A percentile compares a stretch with the other conserved stretches of the same genome.
These are phyloP conservation scores for Drosophila pseudoananassae DNA, from an alignment of 1,140 invertebrate genomes.

Conservation along the genomic window DNA sequence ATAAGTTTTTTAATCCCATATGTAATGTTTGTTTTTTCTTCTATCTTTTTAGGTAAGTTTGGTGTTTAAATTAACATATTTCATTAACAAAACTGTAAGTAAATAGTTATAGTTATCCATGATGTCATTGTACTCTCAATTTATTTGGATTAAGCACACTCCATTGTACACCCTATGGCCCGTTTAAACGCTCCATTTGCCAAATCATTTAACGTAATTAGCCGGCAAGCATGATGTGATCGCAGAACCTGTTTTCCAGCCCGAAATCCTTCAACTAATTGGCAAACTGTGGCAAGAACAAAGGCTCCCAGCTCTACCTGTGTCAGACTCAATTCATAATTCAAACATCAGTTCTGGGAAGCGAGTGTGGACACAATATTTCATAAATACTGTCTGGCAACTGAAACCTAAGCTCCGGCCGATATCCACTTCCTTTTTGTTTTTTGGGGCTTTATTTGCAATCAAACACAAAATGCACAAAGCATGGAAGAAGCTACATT, in stretches of 20 bases:
- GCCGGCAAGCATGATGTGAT: slow-evolving; percentile 19
- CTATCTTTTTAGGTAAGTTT: slow-evolving; percentile 61
- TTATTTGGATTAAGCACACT: slow-evolving; percentile 19
- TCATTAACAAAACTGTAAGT: slow-evolving; percentile 31
- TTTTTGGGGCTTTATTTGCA: slow-evolving; percentile 60
- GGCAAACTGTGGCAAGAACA: slow-evolving; percentile 32
- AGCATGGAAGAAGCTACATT: slow-evolving; percentile 67
- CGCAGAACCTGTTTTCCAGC: slow-evolving; percentile 45
- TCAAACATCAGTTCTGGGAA: slow-evolving; percentile 52
- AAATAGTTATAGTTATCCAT: slow-evolving; percentile 1
- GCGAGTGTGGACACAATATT: slow-evolving; percentile 55
- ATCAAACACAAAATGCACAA: slow-evolving; percentile 65
- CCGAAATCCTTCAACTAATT: slow-evolving; percentile 58
- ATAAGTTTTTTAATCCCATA: not conserved
- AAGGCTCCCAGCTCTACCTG: slow-evolving; percentile 33
- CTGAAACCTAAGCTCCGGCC: slow-evolving; percentile 14
- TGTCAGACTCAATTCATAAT: slow-evolving; percentile 56
- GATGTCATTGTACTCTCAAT: slow-evolving; percentile 9
- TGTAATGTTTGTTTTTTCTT: not conserved
- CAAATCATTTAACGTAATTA: slow-evolving; percentile 66
- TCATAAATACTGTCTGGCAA: slow-evolving; percentile 48
- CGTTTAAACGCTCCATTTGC: slow-evolving; percentile 27
- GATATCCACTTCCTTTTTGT: slow-evolving; percentile 24
- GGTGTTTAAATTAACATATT: not conserved
- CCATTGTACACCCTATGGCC: not conserved